Evolutionary conservation across 2,113 vertebrate species (phyloP).

Genomic region (Anas platyrhynchos): DNA sequence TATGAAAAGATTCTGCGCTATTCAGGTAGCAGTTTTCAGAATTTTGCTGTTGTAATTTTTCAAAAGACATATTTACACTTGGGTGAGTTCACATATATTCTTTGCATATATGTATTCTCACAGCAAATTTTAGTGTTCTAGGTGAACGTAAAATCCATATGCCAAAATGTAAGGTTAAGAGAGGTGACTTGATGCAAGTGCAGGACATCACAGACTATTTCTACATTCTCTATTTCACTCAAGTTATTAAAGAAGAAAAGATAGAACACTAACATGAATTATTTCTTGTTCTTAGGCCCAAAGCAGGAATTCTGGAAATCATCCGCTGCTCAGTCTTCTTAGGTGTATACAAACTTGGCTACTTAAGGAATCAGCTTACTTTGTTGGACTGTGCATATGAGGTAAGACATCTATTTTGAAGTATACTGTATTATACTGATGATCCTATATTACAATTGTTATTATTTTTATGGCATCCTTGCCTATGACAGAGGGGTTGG

Average conservation of each 20-base stretch:
- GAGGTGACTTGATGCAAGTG: background rate
- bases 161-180: background rate
- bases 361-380: slow-evolving; percentile 67
- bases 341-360: slow-evolving; percentile 60
- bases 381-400: slow-evolving; percentile 70
- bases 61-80: background rate
- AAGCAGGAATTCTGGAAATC: slow-evolving; percentile 79
- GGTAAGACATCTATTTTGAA: slow-evolving; percentile 77
- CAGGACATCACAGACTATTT: background rate
- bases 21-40: background rate
- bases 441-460: background rate
- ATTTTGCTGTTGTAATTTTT: background rate
- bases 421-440: background rate
- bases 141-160: background rate
- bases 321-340: slow-evolving; percentile 81
- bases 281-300: slow-evolving; percentile 70
- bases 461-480: background rate
- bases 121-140: background rate
- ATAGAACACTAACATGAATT: background rate
- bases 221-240: background rate
- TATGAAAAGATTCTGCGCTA: background rate
- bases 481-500: too few relatives aligned
- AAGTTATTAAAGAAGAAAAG: background rate
- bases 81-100: background rate
- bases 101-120: background rate